Base-by-base conservation (phyloP, 1,140 invertebrate species). In the Meteorus sp. region DNA sequence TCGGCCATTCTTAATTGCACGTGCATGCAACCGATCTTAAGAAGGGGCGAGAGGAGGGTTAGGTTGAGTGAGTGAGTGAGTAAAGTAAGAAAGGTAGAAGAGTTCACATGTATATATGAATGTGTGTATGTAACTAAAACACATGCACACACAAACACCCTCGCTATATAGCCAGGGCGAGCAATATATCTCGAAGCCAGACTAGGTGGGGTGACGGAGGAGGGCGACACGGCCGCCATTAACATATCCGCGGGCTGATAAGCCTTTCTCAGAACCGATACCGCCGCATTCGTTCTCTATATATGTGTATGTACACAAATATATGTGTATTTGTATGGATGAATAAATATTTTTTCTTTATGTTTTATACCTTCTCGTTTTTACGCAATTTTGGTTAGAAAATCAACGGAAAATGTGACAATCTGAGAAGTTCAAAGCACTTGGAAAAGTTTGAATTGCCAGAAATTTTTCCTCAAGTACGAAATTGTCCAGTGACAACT, bases 181-280 rank as follows among this genome's bases (percentile, higher is more conserved):
- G 58, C 25, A 60, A 63, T 63, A 60, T 60, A 60, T 63, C 27
- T 60, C 39, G 29, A 39, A 20, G 22, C 13, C 29, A 43, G 37
- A 33, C 6, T 35, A 7, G 47, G 41, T 54, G 65, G 54, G 52
- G 53, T 44, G 52, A 60, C 43, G 63, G 50, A 47, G 56, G 65
- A 63, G 61, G 66, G 56, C 47, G 66, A 76, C 75, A 76, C 71
- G 71, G 69, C 65, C 72, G 70, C 75, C 73, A 78, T 78, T 77
- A 78, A 76, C 75, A 78, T 77, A 78, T 77, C 73, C 75, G 68
- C 72, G 70, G 64, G 23, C 71, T 67, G 76, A 78, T 78, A 78
- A 78, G 68, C 63, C 70, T 64, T 78, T 78, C 76, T 76, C 52
- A 64, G 74, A 78, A 78, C 71, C 71, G 74, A 75, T 76, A 75